These are phyloP conservation scores for Pachyuromys duprasi DNA, from an alignment of 2,797 vertebrate genomes.

Conservation along the genomic window DNA sequence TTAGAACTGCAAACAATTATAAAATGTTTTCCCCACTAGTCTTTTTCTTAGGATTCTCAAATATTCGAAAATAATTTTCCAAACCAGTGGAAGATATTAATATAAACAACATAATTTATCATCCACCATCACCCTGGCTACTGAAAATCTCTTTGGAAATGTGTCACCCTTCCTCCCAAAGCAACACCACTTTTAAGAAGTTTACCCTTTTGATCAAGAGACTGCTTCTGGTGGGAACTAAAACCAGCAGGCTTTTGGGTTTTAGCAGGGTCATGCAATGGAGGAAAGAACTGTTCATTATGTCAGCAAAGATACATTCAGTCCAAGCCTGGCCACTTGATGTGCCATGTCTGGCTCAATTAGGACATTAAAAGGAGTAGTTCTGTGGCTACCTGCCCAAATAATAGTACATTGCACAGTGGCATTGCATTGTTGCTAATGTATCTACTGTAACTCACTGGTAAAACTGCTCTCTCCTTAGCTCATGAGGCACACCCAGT, in stretches of 20 bases:
- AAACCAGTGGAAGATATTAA: not conserved
- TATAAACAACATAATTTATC: not conserved
- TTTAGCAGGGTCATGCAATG: not conserved
- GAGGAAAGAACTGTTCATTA: not conserved
- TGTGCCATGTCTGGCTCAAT: not conserved
- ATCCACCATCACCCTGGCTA: not conserved
- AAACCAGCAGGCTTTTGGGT: not conserved
- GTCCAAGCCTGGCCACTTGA: not conserved
- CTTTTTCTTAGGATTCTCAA: not conserved
- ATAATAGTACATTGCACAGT: not conserved
- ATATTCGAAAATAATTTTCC: conserved; percentile 27
- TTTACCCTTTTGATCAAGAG: conserved; percentile 18
- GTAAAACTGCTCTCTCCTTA: not conserved
- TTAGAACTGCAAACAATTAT: not conserved
- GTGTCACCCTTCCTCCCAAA: not conserved
- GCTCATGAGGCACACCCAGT: not conserved
- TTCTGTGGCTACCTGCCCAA: not conserved
- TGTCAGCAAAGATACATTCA: not conserved
- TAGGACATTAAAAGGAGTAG: not conserved
- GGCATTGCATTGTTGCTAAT: not conserved
- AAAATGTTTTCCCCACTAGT: conserved; percentile 2
- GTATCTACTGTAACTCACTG: not conserved
- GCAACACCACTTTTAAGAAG: not conserved
- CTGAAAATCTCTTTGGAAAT: not conserved
- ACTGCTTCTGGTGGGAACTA: not conserved